Percentiles rank a stretch among this genome's conserved stretches.
Conservation (phyloP, 2,113 vertebrate species). For the Alligator mississippiensis region DNA sequence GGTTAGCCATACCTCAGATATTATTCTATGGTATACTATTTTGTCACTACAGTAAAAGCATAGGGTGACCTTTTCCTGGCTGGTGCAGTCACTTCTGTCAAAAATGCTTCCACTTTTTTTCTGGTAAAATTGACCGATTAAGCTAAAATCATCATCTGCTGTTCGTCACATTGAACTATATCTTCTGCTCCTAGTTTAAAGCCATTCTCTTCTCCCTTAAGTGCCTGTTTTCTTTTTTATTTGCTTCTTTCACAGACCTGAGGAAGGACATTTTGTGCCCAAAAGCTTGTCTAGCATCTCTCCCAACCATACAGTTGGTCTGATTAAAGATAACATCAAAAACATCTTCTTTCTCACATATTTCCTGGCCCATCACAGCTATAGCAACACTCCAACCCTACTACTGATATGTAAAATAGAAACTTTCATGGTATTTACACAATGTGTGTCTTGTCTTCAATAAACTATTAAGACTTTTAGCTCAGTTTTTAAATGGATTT, state of each 20-base stretch:
- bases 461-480: background rate
- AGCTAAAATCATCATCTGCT: background rate
- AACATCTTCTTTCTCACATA: too few species aligned
- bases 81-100: background rate
- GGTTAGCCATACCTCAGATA: background rate
- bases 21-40: background rate
- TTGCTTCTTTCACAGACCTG: too few species aligned
- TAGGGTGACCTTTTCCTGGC: conserved; percentile 2
- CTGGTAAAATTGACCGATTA: background rate
- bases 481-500: background rate
- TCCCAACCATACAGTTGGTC: too few species aligned
- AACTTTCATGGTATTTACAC: conserved; percentile 3
- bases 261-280: too few species aligned
- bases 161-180: background rate
- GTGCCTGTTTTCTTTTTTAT: too few species aligned
- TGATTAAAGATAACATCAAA: too few species aligned
- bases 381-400: background rate
- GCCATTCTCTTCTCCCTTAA: too few species aligned
- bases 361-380: too few species aligned
- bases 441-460: conserved; percentile 9
- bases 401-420: conserved; percentile 1
- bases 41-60: background rate
- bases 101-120: background rate
- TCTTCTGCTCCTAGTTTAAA: background rate
- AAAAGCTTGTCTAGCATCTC: too few species aligned